Percentiles rank a stretch among this genome's conserved stretches.
Conservation (phyloP, 2,113 vertebrate species). For the Cyanistes caeruleus region DNA sequence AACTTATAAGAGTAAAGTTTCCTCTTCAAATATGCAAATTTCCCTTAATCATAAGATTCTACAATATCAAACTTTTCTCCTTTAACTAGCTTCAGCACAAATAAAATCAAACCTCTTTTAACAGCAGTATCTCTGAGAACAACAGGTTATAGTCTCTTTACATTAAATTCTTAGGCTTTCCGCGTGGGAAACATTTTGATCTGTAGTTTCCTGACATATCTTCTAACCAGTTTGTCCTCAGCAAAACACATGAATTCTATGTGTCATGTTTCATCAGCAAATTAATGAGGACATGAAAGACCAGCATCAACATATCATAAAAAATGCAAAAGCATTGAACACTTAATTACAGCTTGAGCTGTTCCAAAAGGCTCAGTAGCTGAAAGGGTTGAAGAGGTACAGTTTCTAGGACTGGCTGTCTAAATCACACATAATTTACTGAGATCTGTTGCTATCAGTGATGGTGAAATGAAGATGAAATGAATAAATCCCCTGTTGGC, state of each 20-base stretch:
- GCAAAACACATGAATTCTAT: not conserved
- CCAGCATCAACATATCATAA: not conserved
- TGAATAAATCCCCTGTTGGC: not conserved
- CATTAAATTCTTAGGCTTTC: not conserved
- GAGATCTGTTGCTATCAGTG: not conserved
- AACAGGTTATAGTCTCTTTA: not conserved
- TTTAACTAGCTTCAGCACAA: not conserved
- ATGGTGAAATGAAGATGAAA: not conserved
- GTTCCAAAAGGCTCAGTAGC: not conserved
- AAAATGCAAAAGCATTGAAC: conserved; percentile 11
- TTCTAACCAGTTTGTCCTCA: not conserved
- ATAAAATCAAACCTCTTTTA: not conserved
- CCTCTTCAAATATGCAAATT: not conserved
- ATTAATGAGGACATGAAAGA: not conserved
- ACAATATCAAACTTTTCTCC: not conserved
- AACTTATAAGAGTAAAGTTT: not conserved
- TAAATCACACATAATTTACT: not conserved
- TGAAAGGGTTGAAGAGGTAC: not conserved
- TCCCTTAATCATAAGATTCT: not conserved
- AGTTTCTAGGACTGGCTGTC: not conserved
- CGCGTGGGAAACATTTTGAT: not conserved
- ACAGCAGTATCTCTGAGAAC: not conserved
- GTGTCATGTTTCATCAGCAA: not conserved
- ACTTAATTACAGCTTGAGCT: not conserved
- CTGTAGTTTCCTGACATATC: not conserved